Evolutionary conservation across 2,888 invertebrate genomes (phyloP), one percentile per base, ranked within the genome.

Genomic region (Gastracanthus pulcherrimus): DNA sequence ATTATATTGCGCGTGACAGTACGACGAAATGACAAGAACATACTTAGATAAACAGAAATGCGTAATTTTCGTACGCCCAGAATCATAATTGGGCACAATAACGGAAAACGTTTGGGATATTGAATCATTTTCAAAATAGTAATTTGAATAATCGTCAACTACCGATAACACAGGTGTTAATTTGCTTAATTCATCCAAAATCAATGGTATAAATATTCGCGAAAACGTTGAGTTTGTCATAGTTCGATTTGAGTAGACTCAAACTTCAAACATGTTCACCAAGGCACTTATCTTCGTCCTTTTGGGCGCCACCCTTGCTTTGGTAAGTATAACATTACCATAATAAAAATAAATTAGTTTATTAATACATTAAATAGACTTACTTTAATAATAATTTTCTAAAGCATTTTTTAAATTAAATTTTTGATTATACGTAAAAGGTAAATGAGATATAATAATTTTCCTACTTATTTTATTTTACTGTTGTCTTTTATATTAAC

Each of bases 231-330:
- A 6, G 48, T n/a, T 5, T 38, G 3, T 6, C 9, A 13, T 13
- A 51, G 23, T 55, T 51, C 13, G 2, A 36, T 70, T 23, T 34
- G 11, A 2, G 11, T 34, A 31, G 19, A 3, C 19, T 16, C 13
- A 36, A 11, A 23, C n/a, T 13, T 26, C 7, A 26, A 69, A 55
- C 51, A 55, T 70, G 70, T 51, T 34, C 70, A 55, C 70, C 70
- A 70, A 70, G 55, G 23, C 26, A 7, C 70, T 70, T 5, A 26
- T 70, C 26, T 23, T 51, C 16, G 51, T 51, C 9, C 70, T 70
- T 26, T 36, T 70, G 55, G 55, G 70, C 16, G 31, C 48, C 3
- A 55, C 19, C 0, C 19, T 70, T 9, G 9, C 34, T 55, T 31
- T 55, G 55, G 70, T 70, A 70, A 34, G 23, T 48, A 51, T 19